Conservation (phyloP, 2,888 invertebrate species). For the Junonia oenone region DNA sequence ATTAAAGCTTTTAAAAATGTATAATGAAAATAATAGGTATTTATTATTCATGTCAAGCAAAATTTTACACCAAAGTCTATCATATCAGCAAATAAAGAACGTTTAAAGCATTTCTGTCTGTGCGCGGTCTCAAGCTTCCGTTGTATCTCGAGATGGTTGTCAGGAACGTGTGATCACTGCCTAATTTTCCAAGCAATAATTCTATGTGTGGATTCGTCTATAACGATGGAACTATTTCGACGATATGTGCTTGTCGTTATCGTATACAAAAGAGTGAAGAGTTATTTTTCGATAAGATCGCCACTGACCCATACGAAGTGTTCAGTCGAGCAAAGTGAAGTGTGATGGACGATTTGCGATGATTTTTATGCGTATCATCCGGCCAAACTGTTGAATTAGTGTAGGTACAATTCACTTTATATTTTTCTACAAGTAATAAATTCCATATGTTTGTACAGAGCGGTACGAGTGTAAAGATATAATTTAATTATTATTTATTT, state of each 20-base stretch:
- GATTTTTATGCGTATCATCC: slow-evolving; percentile 1
- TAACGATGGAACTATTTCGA: background rate
- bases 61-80: background rate
- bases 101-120: background rate
- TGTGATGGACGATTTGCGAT: slow-evolving; percentile 17
- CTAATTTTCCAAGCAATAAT: slow-evolving; percentile 40
- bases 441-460: slow-evolving; percentile 48
- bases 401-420: slow-evolving; percentile 38
- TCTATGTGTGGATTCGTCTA: slow-evolving; percentile 6
- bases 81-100: background rate
- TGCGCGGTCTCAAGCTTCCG: background rate
- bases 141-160: slow-evolving; percentile 10
- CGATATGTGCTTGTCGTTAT: background rate
- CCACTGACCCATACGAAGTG: slow-evolving; percentile 13
- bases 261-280: background rate
- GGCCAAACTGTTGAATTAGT: slow-evolving; percentile 25
- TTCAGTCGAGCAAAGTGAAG: slow-evolving; percentile 60
- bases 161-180: slow-evolving; percentile 34
- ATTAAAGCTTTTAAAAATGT: no score
- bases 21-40: background rate
- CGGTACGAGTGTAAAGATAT: slow-evolving; percentile 45
- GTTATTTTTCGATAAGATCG: background rate
- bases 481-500: slow-evolving; percentile 52
- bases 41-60: background rate
- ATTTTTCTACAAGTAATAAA: slow-evolving; percentile 42